Conservation (phyloP, 2,888 invertebrate species). For the Raillietiella orientalis region DNA sequence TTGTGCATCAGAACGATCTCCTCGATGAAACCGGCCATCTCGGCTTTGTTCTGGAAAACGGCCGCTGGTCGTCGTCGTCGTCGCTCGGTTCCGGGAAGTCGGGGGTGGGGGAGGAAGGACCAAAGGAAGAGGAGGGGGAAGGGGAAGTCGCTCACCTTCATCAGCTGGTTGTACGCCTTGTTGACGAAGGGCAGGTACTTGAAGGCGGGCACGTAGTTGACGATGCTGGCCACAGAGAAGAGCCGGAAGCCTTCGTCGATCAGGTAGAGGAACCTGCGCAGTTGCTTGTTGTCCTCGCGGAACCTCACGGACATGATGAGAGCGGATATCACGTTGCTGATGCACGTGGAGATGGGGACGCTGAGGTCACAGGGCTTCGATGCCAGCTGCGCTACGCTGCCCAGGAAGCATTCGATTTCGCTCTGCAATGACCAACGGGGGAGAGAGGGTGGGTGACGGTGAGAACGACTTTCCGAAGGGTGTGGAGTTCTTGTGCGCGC, state of each 20-base stretch:
- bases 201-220: slow-evolving; percentile 50
- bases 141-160: slow-evolving; percentile 12
- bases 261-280: slow-evolving; percentile 43
- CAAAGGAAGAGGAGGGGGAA: background rate
- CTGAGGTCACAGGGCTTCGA: slow-evolving; percentile 38
- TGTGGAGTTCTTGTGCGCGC: too few species aligned
- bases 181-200: slow-evolving; percentile 23
- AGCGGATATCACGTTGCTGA: slow-evolving; percentile 67
- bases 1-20: slow-evolving; percentile 51
- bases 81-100: too few species aligned
- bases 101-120: too few species aligned
- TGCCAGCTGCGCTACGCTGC: slow-evolving; percentile 24
- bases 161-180: slow-evolving; percentile 19
- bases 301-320: slow-evolving; percentile 65
- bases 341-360: slow-evolving; percentile 37
- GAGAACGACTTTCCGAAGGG: too few species aligned
- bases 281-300: slow-evolving; percentile 35
- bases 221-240: slow-evolving; percentile 45
- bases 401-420: slow-evolving; percentile 40
- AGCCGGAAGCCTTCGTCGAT: slow-evolving; percentile 70
- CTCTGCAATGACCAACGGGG: too few species aligned
- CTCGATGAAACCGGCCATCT: slow-evolving; percentile 55
- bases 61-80: too few species aligned
- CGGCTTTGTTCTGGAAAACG: slow-evolving; percentile 37
- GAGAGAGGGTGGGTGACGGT: too few species aligned